Conservation (phyloP, 2,113 vertebrate genomes). For the Otolemur garnettii region DNA sequence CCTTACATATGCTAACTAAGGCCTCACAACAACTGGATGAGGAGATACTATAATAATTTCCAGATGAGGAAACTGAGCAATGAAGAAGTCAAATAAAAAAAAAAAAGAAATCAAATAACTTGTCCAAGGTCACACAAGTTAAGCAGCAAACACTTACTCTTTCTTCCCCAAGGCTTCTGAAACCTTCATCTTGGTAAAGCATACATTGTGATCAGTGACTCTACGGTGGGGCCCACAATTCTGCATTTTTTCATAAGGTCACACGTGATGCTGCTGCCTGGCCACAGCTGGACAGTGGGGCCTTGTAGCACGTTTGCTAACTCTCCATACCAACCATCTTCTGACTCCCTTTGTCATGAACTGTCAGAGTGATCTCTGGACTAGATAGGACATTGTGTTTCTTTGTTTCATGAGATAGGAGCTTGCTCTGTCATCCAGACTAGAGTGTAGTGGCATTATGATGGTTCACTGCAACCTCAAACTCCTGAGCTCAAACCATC, state of each 20-base stretch:
- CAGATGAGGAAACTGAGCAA: slow-evolving; percentile 18
- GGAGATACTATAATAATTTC: neutral
- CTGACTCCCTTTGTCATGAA: neutral
- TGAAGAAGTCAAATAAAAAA: neutral
- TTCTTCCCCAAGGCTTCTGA: neutral
- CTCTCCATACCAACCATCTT: neutral
- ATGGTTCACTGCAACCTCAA: no score
- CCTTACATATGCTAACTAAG: neutral
- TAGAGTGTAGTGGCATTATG: no score
- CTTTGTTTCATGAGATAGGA: no score
- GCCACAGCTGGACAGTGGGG: neutral
- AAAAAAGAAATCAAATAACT: slow-evolving; percentile 7
- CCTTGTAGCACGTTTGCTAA: neutral
- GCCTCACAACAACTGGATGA: neutral
- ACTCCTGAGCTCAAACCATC: no score
- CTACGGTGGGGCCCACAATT: neutral
- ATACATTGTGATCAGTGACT: neutral
- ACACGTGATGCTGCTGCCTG: neutral
- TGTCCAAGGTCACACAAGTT: neutral
- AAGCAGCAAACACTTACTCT: neutral
- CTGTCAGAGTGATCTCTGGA: slow-evolving; percentile 43
- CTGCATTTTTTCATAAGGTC: neutral
- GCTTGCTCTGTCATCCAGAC: no score
- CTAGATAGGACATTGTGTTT: neutral
- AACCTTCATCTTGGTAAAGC: slow-evolving; percentile 31